phyloP scores from a whole-genome alignment of 2,797 vertebrate species.

The Chloroceryle inda region DNA sequence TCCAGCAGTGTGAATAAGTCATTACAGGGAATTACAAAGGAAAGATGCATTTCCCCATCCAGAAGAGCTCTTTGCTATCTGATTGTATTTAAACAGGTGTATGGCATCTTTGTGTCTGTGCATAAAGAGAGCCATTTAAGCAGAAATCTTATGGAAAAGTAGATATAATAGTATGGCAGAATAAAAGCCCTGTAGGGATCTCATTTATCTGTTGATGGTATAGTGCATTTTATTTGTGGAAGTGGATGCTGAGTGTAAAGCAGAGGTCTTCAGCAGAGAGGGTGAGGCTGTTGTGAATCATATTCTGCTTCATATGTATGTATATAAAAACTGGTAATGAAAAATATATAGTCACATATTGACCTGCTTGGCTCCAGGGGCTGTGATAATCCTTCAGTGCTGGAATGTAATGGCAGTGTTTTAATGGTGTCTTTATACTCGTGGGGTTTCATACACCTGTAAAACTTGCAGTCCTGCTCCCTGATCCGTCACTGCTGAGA shows the following conservation, averaged over 20 bases:
- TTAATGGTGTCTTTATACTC: constrained; percentile 69
- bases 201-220: constrained; percentile 59
- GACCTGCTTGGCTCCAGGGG: constrained; percentile 49
- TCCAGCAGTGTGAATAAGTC: constrained; percentile 35
- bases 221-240: constrained; percentile 59
- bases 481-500: constrained; percentile 62
- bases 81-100: constrained; percentile 62
- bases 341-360: constrained; percentile 64
- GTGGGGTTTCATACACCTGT: constrained; percentile 44
- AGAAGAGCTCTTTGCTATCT: constrained; percentile 28
- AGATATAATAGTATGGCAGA: constrained; percentile 3
- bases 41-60: constrained; percentile 4
- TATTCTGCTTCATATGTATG: constrained; percentile 17
- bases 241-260: constrained; percentile 28
- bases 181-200: constrained; percentile 57
- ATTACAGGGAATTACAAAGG: constrained; percentile 61
- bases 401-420: constrained; percentile 64
- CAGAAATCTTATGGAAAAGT: constrained; percentile 58
- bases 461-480: constrained; percentile 66
- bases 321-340: constrained; percentile 44
- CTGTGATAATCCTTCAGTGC: constrained; percentile 33
- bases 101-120: constrained; percentile 53
- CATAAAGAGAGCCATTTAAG: constrained; percentile 63
- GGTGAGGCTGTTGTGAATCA: background rate
- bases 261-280: constrained; percentile 14